Evolutionary conservation across 2,797 vertebrate genomes (phyloP), one percentile per base, ranked within the genome.

Genomic region (Leptatherina wallacei): DNA sequence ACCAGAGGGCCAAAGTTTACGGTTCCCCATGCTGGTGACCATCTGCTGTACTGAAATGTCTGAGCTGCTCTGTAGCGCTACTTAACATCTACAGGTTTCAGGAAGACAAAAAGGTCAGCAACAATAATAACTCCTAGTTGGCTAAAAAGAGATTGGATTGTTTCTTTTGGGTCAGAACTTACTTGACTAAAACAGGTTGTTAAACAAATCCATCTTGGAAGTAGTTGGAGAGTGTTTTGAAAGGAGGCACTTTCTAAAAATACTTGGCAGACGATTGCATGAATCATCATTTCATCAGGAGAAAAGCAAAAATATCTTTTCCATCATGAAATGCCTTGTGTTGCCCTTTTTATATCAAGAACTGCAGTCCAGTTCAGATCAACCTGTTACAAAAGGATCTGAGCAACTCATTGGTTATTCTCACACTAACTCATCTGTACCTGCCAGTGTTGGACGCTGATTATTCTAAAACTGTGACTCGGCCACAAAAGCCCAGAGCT

Each of bases 21-120:
- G 63, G 40, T 81, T 60, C 29, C 58, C 68, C n/a, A 44, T 35
- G 60, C 44, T 36, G 54, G 55, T 35, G 54, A 73, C 75, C 82
- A 80, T 71, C 81, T 84, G 75, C 58, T 12, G 24, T 35, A 24
- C 54, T 65, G 55, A 77, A 61, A 56, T 40, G 57, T 59, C n/a
- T 40, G 56, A 27, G 42, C 51, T 47, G 29, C 6, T 24, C 13
- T 51, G n/a, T 29, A 12, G 20, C 29, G 29, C 35, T 24, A 24
- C 68, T 69, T 32, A 35, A 10, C 27, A 49, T 52, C 33, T 58
- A 33, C 22, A n/a, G 8, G 6, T 67, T 73, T 59, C 6, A 66
- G 6, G 33, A 35, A 40, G 47, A 38, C 16, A 44, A 66, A 56
- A n/a, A n/a, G 24, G 5, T 38, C 24, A 20, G 54, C 1, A 49